phyloP scores from a whole-genome alignment of 2,888 invertebrate genomes.

The Mythimna pallens region DNA sequence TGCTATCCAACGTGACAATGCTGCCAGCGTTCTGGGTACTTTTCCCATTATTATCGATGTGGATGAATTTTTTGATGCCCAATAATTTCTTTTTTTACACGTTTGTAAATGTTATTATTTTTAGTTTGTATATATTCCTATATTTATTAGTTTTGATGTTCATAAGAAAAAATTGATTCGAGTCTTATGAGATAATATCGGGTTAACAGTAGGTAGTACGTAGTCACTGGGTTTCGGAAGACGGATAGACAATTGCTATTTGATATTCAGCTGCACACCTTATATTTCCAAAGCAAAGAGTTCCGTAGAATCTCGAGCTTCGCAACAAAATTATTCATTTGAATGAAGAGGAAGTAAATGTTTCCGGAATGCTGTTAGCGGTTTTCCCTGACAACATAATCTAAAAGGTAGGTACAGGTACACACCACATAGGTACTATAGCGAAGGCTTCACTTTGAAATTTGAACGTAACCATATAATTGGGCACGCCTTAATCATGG shows the following conservation, averaged over 20 bases:
- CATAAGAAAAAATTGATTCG: no score
- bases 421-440: neutral
- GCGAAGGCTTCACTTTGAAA: neutral
- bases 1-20: no score
- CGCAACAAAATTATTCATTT: neutral
- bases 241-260: neutral
- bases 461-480: no score
- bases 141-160: no score
- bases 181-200: no score
- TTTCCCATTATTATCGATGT: no score
- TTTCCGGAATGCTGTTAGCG: slow-evolving; percentile 27
- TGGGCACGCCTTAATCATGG: no score
- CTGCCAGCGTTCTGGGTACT: no score
- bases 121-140: no score
- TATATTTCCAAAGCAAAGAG: neutral
- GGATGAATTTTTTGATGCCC: no score
- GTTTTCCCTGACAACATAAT: slow-evolving; percentile 37
- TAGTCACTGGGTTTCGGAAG: neutral
- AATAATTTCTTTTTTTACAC: no score
- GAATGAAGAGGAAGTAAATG: slow-evolving; percentile 13
- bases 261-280: neutral
- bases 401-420: neutral
- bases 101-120: no score
- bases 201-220: neutral
- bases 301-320: neutral